Conservation (phyloP, 1,140 invertebrate genomes). For the Drosophila biarmipes region DNA sequence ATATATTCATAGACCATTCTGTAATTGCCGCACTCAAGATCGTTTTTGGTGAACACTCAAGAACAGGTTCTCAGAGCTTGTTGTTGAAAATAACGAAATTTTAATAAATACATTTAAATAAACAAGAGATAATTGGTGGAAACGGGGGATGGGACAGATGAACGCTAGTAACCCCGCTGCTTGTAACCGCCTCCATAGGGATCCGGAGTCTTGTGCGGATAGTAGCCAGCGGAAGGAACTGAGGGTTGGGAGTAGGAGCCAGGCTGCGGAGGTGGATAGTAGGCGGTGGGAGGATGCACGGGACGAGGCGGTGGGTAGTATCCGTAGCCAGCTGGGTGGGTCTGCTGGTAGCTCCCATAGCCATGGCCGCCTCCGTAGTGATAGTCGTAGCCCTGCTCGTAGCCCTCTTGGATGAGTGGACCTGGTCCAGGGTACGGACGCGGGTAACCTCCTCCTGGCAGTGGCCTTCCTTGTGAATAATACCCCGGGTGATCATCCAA, state of each 20-base stretch:
- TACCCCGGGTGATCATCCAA: constrained; percentile 36
- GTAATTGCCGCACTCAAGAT: constrained; percentile 19
- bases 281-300: constrained; percentile 1
- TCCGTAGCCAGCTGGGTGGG: constrained; percentile 15
- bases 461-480: constrained; percentile 7
- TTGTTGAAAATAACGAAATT: constrained; percentile 16
- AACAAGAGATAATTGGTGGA: constrained; percentile 5
- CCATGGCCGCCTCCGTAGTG: constrained; percentile 62
- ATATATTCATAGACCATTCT: constrained; percentile 33
- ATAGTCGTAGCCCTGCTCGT: constrained; percentile 67
- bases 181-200: constrained; percentile 53
- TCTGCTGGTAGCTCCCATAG: constrained; percentile 29
- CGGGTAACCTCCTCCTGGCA: constrained; percentile 3
- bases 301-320: constrained; percentile 30
- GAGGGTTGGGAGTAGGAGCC: constrained; percentile 33
- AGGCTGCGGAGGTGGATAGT: constrained; percentile 16
- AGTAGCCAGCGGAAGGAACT: constrained; percentile 25
- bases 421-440: constrained; percentile 14
- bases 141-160: not conserved
- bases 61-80: constrained; percentile 50
- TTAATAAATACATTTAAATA: constrained; percentile 58
- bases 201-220: constrained; percentile 27
- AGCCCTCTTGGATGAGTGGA: constrained; percentile 62
- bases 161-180: constrained; percentile 58
- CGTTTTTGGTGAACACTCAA: constrained; percentile 9